Conservation (phyloP, 1,140 invertebrate species). For the Drosophila bocki region DNA sequence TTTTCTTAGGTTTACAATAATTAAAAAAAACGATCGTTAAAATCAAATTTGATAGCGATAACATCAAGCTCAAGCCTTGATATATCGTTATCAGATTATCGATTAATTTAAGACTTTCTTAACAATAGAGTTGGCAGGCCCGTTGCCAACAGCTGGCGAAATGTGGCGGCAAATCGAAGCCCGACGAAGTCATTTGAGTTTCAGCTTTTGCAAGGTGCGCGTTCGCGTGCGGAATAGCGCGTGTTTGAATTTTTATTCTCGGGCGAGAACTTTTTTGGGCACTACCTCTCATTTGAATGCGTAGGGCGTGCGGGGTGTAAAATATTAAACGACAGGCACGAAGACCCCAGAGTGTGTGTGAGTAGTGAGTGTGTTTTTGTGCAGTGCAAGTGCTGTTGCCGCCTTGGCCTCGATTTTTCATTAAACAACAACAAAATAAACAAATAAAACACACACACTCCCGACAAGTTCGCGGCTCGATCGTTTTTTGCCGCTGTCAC, state of each 20-base stretch:
- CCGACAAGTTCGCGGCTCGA: constrained; percentile 17
- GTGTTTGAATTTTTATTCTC: constrained; percentile 10
- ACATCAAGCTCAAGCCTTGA: background rate
- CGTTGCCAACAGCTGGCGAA: constrained; percentile 28
- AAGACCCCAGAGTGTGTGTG: constrained; percentile 3
- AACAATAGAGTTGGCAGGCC: background rate
- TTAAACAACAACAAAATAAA: constrained; percentile 4
- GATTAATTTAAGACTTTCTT: background rate
- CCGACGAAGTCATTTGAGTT: constrained; percentile 26
- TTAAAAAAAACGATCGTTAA: background rate
- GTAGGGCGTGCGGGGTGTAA: constrained; percentile 29
- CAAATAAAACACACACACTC: constrained; percentile 14
- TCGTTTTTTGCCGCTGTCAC: constrained; percentile 31
- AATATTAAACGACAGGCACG: constrained; percentile 23
- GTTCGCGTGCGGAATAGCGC: constrained; percentile 24
- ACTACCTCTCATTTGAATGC: constrained; percentile 35
- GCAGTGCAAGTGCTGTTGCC: constrained; percentile 29
- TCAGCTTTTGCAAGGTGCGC: constrained; percentile 42
- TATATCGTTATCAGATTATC: background rate
- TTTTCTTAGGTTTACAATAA: too few relatives aligned
- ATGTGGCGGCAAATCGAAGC: constrained; percentile 40
- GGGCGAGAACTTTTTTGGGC: constrained; percentile 39
- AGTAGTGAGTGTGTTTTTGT: background rate
- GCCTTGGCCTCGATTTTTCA: constrained; percentile 9
- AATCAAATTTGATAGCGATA: constrained; percentile 1